These are phyloP conservation scores for Mactra quadrangularis DNA, from an alignment of 1,140 invertebrate genomes.

Conservation along the genomic window DNA sequence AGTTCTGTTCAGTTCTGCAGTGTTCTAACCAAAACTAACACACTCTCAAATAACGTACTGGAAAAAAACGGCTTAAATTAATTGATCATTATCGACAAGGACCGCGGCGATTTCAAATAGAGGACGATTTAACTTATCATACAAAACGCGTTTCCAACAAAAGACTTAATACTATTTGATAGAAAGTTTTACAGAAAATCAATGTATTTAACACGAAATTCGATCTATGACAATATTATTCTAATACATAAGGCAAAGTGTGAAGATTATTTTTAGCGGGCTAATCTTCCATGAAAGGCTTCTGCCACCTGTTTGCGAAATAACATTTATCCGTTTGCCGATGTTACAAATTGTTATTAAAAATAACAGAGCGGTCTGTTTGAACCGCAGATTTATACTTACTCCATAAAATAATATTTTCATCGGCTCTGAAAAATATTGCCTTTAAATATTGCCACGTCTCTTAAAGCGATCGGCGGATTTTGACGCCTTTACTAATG, in stretches of 20 bases:
- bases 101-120: too few relatives aligned
- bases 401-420: slow-evolving; percentile 13
- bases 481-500: too few relatives aligned
- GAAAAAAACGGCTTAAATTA: too few relatives aligned
- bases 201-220: slow-evolving; percentile 32
- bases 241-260: slow-evolving; percentile 52
- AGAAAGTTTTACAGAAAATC: slow-evolving; percentile 25
- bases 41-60: too few relatives aligned
- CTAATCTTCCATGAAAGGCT: slow-evolving; percentile 8
- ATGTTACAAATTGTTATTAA: not conserved
- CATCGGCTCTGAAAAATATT: slow-evolving; percentile 26
- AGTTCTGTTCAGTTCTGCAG: too few relatives aligned
- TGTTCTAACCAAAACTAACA: too few relatives aligned
- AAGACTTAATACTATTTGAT: slow-evolving; percentile 2
- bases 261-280: slow-evolving; percentile 44
- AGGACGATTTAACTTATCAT: too few relatives aligned
- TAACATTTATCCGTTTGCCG: slow-evolving; percentile 13
- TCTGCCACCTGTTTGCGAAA: slow-evolving; percentile 13
- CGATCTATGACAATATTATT: slow-evolving; percentile 40
- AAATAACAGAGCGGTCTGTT: slow-evolving; percentile 21
- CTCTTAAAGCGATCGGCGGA: too few relatives aligned
- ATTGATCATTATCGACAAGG: too few relatives aligned
- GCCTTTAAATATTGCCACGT: not conserved
- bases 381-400: slow-evolving; percentile 10
- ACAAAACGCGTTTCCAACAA: too few relatives aligned